phyloP scores from a whole-genome alignment of 2,888 invertebrate genomes.

The Didymodactylos carnosus region DNA sequence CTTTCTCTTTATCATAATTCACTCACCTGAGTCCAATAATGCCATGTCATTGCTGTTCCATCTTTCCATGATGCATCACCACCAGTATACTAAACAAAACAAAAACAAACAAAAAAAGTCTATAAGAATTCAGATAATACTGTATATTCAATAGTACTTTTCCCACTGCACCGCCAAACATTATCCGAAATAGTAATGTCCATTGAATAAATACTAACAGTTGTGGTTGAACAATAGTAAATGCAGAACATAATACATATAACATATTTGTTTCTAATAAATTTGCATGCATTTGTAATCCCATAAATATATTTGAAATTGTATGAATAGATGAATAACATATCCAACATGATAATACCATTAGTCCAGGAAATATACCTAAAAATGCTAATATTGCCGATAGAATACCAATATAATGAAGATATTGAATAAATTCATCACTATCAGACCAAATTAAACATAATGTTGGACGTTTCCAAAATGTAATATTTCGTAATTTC shows the following conservation, averaged over 20 bases:
- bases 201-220: background rate
- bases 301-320: background rate
- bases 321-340: background rate
- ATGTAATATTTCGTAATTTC: background rate
- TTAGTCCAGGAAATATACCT: background rate
- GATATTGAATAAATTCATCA: background rate
- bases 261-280: background rate
- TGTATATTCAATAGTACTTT: background rate
- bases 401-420: background rate
- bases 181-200: background rate
- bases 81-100: background rate
- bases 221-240: background rate
- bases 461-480: background rate
- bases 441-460: background rate
- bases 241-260: background rate
- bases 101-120: too few species aligned
- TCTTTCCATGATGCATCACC: background rate
- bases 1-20: too few species aligned
- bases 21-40: background rate
- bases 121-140: background rate
- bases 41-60: background rate
- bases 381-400: background rate
- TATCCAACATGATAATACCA: background rate
- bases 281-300: background rate
- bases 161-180: background rate